These are phyloP conservation scores for Caenorhabditis sp. DNA, from an alignment of 2,888 invertebrate species.

Conservation along the genomic window DNA sequence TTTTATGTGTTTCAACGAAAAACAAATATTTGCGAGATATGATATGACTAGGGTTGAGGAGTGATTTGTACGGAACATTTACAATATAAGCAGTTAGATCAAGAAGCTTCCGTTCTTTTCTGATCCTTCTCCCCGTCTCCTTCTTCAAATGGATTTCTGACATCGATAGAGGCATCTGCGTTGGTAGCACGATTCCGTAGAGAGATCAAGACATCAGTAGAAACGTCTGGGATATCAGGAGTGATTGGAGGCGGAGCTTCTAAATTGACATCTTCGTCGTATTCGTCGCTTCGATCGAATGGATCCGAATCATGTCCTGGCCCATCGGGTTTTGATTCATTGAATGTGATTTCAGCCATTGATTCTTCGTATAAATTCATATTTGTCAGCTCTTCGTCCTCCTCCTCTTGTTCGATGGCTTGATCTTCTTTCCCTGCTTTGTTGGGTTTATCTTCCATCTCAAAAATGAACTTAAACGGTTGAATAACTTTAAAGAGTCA, in stretches of 20 bases:
- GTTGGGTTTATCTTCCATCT: background rate
- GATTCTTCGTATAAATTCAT: slow-evolving; percentile 57
- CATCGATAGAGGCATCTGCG: background rate
- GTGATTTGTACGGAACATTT: background rate
- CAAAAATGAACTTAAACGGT: background rate
- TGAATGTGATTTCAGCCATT: slow-evolving; percentile 57
- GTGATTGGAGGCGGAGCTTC: slow-evolving; percentile 51
- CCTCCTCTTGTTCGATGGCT: slow-evolving; percentile 8
- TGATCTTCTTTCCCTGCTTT: background rate
- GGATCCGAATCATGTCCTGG: slow-evolving; percentile 56
- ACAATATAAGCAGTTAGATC: too few relatives aligned
- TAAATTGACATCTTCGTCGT: slow-evolving; percentile 56
- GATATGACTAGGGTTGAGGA: background rate
- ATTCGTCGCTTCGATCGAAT: slow-evolving; percentile 56
- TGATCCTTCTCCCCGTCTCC: background rate
- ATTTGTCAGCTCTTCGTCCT: slow-evolving; percentile 52
- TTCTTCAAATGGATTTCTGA: slow-evolving; percentile 24
- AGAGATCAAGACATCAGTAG: background rate
- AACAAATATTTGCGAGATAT: background rate
- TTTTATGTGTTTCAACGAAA: background rate
- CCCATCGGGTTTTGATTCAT: slow-evolving; percentile 34
- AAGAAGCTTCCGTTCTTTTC: background rate
- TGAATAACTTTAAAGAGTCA: background rate
- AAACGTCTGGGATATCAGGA: slow-evolving; percentile 53
- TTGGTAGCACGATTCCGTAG: slow-evolving; percentile 4